phyloP scores from a whole-genome alignment of 2,113 vertebrate species.

The Picathartes gymnocephalus region DNA sequence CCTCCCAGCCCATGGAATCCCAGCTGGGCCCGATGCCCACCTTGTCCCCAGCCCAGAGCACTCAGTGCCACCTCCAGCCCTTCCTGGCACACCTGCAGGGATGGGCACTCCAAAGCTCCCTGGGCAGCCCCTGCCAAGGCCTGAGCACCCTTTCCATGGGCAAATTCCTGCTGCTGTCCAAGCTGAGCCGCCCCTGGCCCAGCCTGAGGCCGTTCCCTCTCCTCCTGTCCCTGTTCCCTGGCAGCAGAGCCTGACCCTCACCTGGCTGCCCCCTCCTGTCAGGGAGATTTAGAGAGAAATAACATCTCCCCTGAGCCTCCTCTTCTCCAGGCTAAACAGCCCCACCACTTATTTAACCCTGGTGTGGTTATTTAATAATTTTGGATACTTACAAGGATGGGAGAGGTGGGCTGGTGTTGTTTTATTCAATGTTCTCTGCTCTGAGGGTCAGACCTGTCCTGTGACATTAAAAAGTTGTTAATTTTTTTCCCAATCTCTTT shows the following conservation, averaged over 20 bases:
- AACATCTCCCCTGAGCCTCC: background rate
- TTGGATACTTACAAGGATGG: background rate
- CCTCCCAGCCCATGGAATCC: rapidly evolving
- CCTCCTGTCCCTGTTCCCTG: background rate
- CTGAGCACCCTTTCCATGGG: background rate
- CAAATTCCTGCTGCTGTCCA: background rate
- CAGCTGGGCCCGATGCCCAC: rapidly evolving
- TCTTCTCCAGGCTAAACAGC: background rate
- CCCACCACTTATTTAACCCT: background rate
- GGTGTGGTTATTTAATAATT: background rate
- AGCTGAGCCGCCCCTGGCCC: background rate
- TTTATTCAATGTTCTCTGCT: background rate
- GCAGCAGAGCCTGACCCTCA: rapidly evolving
- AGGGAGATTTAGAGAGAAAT: background rate
- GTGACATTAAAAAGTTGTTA: background rate
- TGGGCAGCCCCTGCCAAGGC: background rate
- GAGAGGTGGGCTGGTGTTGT: background rate
- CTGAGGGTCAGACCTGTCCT: background rate
- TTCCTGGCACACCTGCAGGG: background rate
- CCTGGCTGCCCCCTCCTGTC: background rate
- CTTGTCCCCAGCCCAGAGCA: background rate
- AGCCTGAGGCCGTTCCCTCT: rapidly evolving
- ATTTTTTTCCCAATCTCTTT: background rate
- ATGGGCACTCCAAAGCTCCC: background rate
- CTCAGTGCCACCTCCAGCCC: background rate